phyloP scores from a whole-genome alignment of 2,888 invertebrate genomes.

The Epirrita christyi region DNA sequence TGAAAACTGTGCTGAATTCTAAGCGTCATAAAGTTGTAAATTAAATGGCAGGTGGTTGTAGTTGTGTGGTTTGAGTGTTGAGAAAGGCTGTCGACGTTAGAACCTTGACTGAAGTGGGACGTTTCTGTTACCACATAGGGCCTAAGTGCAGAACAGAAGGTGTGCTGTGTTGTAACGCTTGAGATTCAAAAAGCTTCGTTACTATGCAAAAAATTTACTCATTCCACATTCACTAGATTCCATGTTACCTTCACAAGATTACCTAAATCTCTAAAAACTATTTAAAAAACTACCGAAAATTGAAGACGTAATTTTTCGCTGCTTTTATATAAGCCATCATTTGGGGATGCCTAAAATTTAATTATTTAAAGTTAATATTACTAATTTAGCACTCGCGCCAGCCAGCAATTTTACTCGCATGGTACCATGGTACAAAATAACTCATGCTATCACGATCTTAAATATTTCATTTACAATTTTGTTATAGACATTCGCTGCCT shows the following conservation, averaged over 20 bases:
- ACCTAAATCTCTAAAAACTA: too few relatives aligned
- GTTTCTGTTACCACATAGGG: conserved; percentile 76
- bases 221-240: not conserved
- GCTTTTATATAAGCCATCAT: too few relatives aligned
- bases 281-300: not conserved
- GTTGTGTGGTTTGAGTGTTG: conserved; percentile 46
- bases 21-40: conserved; percentile 24
- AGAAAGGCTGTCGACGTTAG: conserved; percentile 58
- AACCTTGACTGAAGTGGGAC: conserved; percentile 81
- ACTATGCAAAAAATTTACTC: conserved; percentile 46
- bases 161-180: conserved; percentile 63
- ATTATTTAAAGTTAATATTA: too few relatives aligned
- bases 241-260: not conserved
- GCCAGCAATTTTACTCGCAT: too few relatives aligned
- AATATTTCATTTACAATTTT: too few relatives aligned
- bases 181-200: conserved; percentile 56
- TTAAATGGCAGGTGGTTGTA: conserved; percentile 20
- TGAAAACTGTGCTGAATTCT: conserved; percentile 35
- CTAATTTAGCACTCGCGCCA: too few relatives aligned
- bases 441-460: too few relatives aligned
- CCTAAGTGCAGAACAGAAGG: conserved; percentile 76
- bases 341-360: too few relatives aligned
- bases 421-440: too few relatives aligned
- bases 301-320: not conserved
- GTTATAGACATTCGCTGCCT: too few relatives aligned